Conservation (phyloP, 2,797 vertebrate species). For the Lagodon rhomboides region DNA sequence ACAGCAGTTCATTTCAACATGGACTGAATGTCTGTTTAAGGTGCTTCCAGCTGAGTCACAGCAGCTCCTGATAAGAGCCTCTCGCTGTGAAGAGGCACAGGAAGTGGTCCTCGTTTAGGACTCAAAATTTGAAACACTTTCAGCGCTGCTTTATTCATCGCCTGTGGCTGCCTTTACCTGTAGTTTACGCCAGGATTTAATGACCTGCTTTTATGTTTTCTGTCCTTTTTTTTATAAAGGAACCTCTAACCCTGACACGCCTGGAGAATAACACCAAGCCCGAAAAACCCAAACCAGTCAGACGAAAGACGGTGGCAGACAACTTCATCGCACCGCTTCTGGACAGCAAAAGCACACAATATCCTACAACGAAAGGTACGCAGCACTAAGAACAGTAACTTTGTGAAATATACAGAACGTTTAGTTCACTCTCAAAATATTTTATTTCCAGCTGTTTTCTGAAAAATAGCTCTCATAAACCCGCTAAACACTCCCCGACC, state of each 20-base stretch:
- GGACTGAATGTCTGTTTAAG: background rate
- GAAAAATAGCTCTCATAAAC: background rate
- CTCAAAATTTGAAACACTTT: constrained; percentile 8
- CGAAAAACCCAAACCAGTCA: constrained; percentile 94
- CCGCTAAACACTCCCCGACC: background rate
- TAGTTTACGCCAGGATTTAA: constrained; percentile 1
- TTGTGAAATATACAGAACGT: background rate
- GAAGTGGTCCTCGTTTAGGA: constrained; percentile 19
- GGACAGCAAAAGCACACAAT: constrained; percentile 92
- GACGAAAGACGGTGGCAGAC: constrained; percentile 93
- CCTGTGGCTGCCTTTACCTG: background rate
- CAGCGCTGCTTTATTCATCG: background rate
- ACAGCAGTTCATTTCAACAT: constrained; percentile 1
- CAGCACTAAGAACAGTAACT: background rate
- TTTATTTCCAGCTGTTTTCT: background rate
- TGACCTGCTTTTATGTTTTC: constrained; percentile 18
- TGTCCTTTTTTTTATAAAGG: constrained; percentile 73
- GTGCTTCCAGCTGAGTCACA: constrained; percentile 3
- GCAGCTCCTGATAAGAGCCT: constrained; percentile 16
- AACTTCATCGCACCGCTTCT: constrained; percentile 91
- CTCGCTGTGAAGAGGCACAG: constrained; percentile 5
- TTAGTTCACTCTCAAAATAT: background rate
- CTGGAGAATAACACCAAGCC: constrained; percentile 93
- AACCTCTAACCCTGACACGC: constrained; percentile 91
- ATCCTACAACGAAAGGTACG: constrained; percentile 85